These are phyloP conservation scores for Ciconia nigra DNA, from an alignment of 2,797 vertebrate genomes.

Conservation along the genomic window DNA sequence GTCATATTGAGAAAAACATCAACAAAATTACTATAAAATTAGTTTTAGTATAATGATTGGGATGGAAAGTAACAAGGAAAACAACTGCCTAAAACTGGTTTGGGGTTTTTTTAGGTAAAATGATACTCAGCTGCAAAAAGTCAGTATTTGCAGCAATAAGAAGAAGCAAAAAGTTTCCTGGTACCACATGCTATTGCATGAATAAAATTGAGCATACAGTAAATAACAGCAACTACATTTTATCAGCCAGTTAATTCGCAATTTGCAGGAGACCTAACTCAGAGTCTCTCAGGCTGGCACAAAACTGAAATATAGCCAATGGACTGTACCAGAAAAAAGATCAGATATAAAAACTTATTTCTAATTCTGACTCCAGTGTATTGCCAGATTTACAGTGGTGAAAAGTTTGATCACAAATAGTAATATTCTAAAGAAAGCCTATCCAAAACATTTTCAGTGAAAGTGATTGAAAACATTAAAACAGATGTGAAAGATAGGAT, in stretches of 20 bases:
- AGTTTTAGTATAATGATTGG: background rate
- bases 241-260: background rate
- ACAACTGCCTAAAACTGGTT: background rate
- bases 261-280: background rate
- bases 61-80: background rate
- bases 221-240: background rate
- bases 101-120: background rate
- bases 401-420: background rate
- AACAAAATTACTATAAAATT: background rate
- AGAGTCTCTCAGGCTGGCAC: background rate
- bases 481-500: background rate
- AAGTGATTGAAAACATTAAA: background rate
- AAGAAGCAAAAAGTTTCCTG: background rate
- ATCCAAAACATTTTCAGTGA: background rate
- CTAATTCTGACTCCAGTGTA: background rate
- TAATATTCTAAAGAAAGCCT: background rate
- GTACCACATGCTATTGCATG: background rate
- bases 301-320: background rate
- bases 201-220: background rate
- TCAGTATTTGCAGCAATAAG: background rate
- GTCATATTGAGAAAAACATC: background rate
- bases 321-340: background rate
- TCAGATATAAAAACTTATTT: background rate
- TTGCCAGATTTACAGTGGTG: background rate
- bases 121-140: background rate